A percentile compares a stretch with the other conserved stretches of the same genome.
Evolutionary conservation across 2,113 vertebrate genomes (phyloP).

Genomic region (Neopipo cinnamomea): DNA sequence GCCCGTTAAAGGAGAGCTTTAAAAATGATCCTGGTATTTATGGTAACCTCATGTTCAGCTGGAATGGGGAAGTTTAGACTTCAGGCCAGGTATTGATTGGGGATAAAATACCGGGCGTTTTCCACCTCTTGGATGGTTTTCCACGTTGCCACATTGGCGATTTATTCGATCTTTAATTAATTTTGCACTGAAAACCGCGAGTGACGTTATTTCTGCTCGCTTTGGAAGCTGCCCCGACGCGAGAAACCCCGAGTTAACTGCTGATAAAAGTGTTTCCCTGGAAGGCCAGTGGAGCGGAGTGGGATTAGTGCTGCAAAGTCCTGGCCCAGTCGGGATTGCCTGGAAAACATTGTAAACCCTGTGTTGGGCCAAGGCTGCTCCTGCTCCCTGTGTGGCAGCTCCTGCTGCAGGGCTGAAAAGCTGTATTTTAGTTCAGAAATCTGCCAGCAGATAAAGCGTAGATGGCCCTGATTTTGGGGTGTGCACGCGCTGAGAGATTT

Average conservation of each 20-base stretch:
- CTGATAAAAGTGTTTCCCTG: conserved; percentile 33
- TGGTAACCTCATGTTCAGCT: neutral
- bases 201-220: neutral
- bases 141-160: neutral
- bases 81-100: neutral
- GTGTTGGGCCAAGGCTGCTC: neutral
- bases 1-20: neutral
- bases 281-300: neutral
- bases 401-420: neutral
- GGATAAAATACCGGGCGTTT: neutral
- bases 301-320: conserved; percentile 26
- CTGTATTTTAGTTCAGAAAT: neutral
- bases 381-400: neutral
- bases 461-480: neutral
- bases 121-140: neutral
- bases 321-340: neutral
- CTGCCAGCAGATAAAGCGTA: neutral
- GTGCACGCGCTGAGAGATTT: neutral
- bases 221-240: neutral
- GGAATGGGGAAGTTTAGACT: neutral
- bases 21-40: neutral
- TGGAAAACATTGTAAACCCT: conserved; percentile 17
- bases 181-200: neutral
- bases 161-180: conserved; percentile 16
- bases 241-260: neutral